Conservation (phyloP, 2,888 invertebrate species). For the Epinotia demarniana region DNA sequence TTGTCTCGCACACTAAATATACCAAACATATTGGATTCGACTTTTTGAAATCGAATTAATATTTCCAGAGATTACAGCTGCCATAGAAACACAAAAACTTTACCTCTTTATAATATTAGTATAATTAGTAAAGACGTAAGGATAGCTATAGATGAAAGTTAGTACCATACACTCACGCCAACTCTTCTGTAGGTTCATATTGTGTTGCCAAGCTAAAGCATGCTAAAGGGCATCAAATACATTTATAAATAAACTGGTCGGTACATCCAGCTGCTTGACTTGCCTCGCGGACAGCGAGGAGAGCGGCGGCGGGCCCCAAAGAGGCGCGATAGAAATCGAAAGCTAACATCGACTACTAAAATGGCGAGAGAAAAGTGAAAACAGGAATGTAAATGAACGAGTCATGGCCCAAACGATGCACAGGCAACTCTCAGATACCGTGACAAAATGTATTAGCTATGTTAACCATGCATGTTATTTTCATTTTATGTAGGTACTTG, state of each 20-base stretch:
- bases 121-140: no score
- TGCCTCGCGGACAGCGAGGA: conserved; percentile 3
- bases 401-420: conserved; percentile 47
- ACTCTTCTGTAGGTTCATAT: no score
- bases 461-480: conserved; percentile 15
- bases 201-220: no score
- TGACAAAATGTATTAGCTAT: conserved; percentile 48
- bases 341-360: conserved; percentile 53
- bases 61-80: no score
- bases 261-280: conserved; percentile 11
- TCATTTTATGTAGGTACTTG: neutral
- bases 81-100: no score
- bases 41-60: no score
- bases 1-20: no score
- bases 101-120: no score
- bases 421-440: conserved; percentile 46
- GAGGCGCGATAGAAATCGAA: conserved; percentile 58
- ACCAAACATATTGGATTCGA: no score
- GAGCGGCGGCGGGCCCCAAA: neutral
- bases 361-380: conserved; percentile 71
- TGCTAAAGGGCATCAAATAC: no score
- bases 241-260: neutral
- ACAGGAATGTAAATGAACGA: conserved; percentile 62
- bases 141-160: no score
- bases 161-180: no score